Evolutionary conservation across 2,797 vertebrate genomes (phyloP).

Genomic region (Ctenosaura bakeri): DNA sequence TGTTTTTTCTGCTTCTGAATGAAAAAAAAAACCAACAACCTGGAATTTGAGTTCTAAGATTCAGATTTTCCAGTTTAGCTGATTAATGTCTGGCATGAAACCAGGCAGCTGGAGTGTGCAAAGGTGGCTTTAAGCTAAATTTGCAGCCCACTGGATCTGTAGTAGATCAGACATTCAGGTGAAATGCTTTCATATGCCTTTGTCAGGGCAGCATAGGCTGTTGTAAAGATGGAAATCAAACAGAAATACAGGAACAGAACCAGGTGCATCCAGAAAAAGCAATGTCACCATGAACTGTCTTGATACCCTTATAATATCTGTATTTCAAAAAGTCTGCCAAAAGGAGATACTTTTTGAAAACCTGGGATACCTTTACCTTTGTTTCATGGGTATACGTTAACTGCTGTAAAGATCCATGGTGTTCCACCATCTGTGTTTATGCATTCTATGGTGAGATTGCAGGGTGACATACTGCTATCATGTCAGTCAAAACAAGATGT

Average conservation of each 20-base stretch:
- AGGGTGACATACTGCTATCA: background rate
- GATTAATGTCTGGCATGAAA: slow-evolving; percentile 30
- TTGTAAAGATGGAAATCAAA: background rate
- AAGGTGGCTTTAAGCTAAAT: background rate
- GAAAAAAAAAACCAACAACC: background rate
- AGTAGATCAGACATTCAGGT: background rate
- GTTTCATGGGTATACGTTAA: background rate
- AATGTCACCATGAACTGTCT: background rate
- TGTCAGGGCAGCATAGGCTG: background rate
- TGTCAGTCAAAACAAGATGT: background rate
- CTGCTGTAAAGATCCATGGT: background rate
- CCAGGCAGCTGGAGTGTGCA: background rate
- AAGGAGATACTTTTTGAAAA: background rate
- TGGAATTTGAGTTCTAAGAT: slow-evolving; percentile 9
- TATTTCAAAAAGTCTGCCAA: background rate
- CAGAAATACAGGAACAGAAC: background rate
- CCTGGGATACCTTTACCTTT: background rate
- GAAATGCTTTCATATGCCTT: background rate
- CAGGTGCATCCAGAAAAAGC: background rate
- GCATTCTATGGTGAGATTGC: background rate
- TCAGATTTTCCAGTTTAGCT: slow-evolving; percentile 2
- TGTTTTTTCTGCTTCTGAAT: background rate
- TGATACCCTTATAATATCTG: too few relatives aligned
- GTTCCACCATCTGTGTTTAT: background rate
- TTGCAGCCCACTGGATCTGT: background rate